Evolutionary conservation across 2,888 invertebrate species (phyloP).

Genomic region (Eupithecia insigniata): DNA sequence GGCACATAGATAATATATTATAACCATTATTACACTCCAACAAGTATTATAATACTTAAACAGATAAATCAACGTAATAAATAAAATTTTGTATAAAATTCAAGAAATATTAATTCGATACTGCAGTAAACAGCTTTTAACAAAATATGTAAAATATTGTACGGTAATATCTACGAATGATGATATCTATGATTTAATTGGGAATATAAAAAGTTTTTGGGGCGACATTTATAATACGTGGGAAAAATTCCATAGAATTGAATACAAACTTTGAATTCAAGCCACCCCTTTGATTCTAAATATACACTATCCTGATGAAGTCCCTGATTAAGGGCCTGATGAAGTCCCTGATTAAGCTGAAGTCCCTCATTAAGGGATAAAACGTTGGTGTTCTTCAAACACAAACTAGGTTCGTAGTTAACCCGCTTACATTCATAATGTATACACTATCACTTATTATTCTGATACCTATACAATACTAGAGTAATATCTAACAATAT

Average conservation of each 20-base stretch:
- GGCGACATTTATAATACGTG: background rate
- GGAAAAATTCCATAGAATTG: background rate
- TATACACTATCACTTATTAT: background rate
- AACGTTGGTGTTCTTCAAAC: too few relatives aligned
- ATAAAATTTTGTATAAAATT: constrained; percentile 16
- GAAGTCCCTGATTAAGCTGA: too few relatives aligned
- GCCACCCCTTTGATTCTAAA: background rate
- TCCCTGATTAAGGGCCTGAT: too few relatives aligned
- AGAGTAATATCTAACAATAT: background rate
- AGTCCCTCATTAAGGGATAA: too few relatives aligned
- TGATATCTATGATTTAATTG: background rate
- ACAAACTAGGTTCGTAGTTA: too few relatives aligned
- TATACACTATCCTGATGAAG: background rate
- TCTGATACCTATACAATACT: background rate
- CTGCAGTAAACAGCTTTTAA: constrained; percentile 24
- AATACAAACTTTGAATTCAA: background rate
- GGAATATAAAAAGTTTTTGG: background rate
- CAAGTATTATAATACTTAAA: background rate
- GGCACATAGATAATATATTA: constrained; percentile 21
- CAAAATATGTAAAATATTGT: constrained; percentile 4
- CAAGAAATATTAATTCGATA: constrained; percentile 8
- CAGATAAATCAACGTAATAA: constrained; percentile 17
- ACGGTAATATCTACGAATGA: background rate
- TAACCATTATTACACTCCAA: constrained; percentile 13
- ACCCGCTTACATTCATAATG: too few relatives aligned